phyloP scores from a whole-genome alignment of 2,113 vertebrate genomes.

The cattle (Bos taurus) region ARS-UCD2.0 NC_037329.1:26611501-26612000 shows the following conservation, averaged over 20 bases:
- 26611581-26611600: neutral
- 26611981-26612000: slow-evolving; percentile 16
- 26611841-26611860: neutral
- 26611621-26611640: neutral
- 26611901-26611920: slow-evolving; percentile 21
- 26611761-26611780: neutral
- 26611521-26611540: neutral
- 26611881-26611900: neutral
- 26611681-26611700: neutral
- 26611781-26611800: neutral
- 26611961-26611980: neutral
- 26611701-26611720: neutral
- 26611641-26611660: neutral
- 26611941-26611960: neutral
- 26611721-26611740: neutral
- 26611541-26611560: neutral
- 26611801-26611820: neutral
- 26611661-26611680: neutral
- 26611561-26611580: neutral
- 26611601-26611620: neutral
- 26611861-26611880: neutral
- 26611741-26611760: neutral
- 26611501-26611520: neutral
- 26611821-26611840: neutral
- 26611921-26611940: slow-evolving; percentile 26